These are phyloP conservation scores for Sycophila sp. DNA, from an alignment of 1,140 invertebrate genomes.

Conservation along the genomic window DNA sequence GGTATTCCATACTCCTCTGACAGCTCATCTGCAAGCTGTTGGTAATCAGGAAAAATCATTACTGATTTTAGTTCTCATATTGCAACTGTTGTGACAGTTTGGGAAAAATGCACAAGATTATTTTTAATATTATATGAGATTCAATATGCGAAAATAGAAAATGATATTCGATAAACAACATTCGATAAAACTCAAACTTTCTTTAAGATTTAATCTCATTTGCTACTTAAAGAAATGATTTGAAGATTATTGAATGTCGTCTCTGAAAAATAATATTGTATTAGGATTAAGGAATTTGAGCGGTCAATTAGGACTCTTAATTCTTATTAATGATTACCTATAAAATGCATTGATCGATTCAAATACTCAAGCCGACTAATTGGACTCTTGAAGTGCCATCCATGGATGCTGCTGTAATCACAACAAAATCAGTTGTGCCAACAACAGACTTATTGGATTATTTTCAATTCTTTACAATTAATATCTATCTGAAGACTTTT, in stretches of 20 bases:
- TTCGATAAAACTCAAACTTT: conserved; percentile 22
- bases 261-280: conserved; percentile 39
- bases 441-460: conserved; percentile 57
- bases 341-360: conserved; percentile 67
- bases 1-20: conserved; percentile 74
- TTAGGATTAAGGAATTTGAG: conserved; percentile 37
- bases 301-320: conserved; percentile 58
- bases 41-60: conserved; percentile 47
- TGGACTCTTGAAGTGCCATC: conserved; percentile 64
- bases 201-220: background rate
- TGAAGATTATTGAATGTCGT: conserved; percentile 40
- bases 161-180: conserved; percentile 15
- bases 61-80: conserved; percentile 29
- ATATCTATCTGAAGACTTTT: conserved; percentile 2
- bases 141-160: conserved; percentile 29
- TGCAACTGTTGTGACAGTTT: conserved; percentile 1
- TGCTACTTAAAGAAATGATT: background rate
- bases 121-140: conserved; percentile 23
- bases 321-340: conserved; percentile 67
- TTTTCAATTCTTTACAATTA: conserved; percentile 37
- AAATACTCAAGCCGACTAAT: conserved; percentile 65
- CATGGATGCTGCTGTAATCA: conserved; percentile 66
- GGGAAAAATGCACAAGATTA: conserved; percentile 24
- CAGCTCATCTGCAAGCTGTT: conserved; percentile 77
- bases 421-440: conserved; percentile 69